phyloP scores from a whole-genome alignment of 1,140 invertebrate genomes.

The Palaemon carinicauda region DNA sequence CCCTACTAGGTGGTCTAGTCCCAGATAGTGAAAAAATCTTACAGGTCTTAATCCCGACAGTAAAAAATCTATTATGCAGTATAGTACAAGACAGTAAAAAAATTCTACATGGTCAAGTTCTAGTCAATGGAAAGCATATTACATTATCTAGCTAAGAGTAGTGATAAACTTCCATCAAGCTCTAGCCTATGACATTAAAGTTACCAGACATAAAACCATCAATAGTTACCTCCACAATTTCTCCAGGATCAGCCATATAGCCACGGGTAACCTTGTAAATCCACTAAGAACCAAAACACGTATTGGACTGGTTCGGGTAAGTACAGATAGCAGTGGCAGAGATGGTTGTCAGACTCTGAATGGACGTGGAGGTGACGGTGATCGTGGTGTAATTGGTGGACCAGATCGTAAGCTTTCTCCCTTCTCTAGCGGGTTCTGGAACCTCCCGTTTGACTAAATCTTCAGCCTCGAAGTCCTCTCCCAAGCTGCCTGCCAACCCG shows the following conservation, averaged over 20 bases:
- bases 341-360: conserved; percentile 7
- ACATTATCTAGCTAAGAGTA: too few relatives aligned
- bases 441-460: not conserved
- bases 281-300: not conserved
- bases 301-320: not conserved
- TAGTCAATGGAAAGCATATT: too few relatives aligned
- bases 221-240: not conserved
- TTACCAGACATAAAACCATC: too few relatives aligned
- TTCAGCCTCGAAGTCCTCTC: not conserved
- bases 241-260: not conserved
- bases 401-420: conserved; percentile 29
- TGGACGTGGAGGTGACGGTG: conserved; percentile 9
- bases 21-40: too few relatives aligned
- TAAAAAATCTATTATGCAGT: too few relatives aligned
- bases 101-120: too few relatives aligned
- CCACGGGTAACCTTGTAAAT: not conserved
- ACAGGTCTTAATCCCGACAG: too few relatives aligned
- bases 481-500: not conserved
- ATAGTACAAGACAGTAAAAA: too few relatives aligned
- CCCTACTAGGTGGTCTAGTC: too few relatives aligned
- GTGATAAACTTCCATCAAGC: too few relatives aligned
- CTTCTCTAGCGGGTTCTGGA: not conserved
- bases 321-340: conserved; percentile 2
- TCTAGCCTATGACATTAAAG: too few relatives aligned
- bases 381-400: conserved; percentile 18